Conservation (phyloP, 37 sponge, comb jelly and placozoan species). For the Mnemiopsis leidyi region DNA sequence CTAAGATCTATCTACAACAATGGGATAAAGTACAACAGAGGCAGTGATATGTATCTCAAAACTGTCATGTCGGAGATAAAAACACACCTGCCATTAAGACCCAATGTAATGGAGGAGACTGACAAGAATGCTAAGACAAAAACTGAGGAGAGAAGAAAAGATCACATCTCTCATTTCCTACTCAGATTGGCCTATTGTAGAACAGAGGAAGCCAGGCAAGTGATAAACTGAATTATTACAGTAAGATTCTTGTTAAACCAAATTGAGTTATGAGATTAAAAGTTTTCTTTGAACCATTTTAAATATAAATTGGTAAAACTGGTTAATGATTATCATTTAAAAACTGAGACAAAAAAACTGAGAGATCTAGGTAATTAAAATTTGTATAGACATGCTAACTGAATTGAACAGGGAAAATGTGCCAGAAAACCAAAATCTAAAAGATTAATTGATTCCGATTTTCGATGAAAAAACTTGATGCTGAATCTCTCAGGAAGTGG, state of each 20-base stretch:
- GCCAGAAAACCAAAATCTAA: no score
- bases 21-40: constrained; percentile 65
- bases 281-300: background rate
- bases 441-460: no score
- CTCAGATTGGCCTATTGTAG: constrained; percentile 88
- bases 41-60: constrained; percentile 49
- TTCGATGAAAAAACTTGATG: no score
- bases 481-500: constrained; percentile 17
- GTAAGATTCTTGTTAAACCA: no score
- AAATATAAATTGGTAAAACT: background rate
- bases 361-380: no score
- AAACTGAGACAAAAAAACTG: no score
- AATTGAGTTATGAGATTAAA: no score
- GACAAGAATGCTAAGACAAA: background rate
- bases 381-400: no score
- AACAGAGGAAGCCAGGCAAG: constrained; percentile 64
- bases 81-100: constrained; percentile 67
- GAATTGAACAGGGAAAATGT: no score
- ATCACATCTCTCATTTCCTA: constrained; percentile 93
- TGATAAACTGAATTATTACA: no score
- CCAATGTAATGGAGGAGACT: constrained; percentile 36
- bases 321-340: background rate
- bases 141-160: constrained; percentile 71
- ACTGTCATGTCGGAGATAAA: constrained; percentile 52
- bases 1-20: constrained; percentile 43